Percentiles rank a stretch among this genome's conserved stretches.
Conservation (phyloP, 2,797 vertebrate species). For the Ctenopoma kingsleyae region DNA sequence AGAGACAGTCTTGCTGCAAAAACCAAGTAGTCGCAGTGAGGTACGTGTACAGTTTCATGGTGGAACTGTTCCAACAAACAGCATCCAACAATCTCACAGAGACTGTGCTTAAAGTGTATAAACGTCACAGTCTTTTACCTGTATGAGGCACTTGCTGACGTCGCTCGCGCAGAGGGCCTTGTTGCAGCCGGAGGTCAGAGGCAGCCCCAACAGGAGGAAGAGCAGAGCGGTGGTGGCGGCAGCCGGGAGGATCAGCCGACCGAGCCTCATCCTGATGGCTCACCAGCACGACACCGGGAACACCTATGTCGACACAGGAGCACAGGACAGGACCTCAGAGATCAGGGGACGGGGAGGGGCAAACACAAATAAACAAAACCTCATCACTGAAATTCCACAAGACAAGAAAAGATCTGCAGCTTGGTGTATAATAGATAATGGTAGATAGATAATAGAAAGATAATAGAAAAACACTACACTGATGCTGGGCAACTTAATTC, state of each 20-base stretch:
- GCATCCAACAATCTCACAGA: background rate
- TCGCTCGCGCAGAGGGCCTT: slow-evolving; percentile 98
- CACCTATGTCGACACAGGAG: slow-evolving; percentile 63
- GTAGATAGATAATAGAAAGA: background rate
- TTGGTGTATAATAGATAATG: background rate
- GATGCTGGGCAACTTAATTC: too few relatives aligned
- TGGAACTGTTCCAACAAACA: background rate
- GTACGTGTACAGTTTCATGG: background rate
- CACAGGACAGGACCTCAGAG: slow-evolving; percentile 21
- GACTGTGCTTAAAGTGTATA: background rate
- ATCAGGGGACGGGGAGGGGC: background rate
- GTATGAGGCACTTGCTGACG: slow-evolving; percentile 98
- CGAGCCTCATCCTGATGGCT: slow-evolving; percentile 89
- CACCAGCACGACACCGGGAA: slow-evolving; percentile 71
- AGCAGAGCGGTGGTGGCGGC: slow-evolving; percentile 75
- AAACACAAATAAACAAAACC: slow-evolving; percentile 44
- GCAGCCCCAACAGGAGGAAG: slow-evolving; percentile 86
- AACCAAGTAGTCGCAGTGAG: background rate
- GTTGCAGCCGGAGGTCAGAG: slow-evolving; percentile 90
- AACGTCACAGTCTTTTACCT: slow-evolving; percentile 81
- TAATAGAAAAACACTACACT: too few relatives aligned
- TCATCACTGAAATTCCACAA: slow-evolving; percentile 27
- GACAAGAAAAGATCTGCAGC: background rate
- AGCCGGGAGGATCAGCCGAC: slow-evolving; percentile 74
- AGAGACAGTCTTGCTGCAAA: background rate